Base-by-base conservation (phyloP, 2,888 invertebrate genomes). In the Biston stratarius region DNA sequence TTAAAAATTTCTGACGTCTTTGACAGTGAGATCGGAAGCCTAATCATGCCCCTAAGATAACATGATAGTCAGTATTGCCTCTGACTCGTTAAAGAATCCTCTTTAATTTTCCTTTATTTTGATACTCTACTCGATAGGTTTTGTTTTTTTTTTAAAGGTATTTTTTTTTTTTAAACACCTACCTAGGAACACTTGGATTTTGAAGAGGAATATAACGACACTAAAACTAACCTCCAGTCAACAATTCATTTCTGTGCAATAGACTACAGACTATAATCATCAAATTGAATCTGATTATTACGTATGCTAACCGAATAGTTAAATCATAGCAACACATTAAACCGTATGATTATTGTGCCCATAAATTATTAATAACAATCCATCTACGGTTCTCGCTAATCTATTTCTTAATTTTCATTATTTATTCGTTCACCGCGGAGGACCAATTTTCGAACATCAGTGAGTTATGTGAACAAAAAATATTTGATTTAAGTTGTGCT, bases 351-450 rank as follows among this genome's bases (percentile, higher is more conserved):
- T 83, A 83, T 75, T 70, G 63, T 64, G 62, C 56, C 75, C 81
- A 83, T 84, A 84, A 83, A 83, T 83, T 78, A 80, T 67, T 67
- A 38, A 66, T 74, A 78, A 81, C 77, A 77, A 83, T 79, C 74
- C 69, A 73, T 75, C 76, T 76, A 56, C 45, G 62, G 57, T 38
- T 65, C 40, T 24, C 62, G 36, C 49, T 77, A 77, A 78, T 79
- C 77, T 81, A 82, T 78, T 81, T 77, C 77, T 79, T 79, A 76
- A 80, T 81, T 79, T 78, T 72, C 63, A 75, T 81, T 77, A 81
- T 83, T 83, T 82, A 83, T 81, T 77, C 73, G 70, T 74, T 74
- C 64, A 72, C 67, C 72, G 24, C 3, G 79, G 75, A 78, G 68
- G 72, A 64, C 62, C 73, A 77, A 81, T 80, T 81, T 77, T 57